A percentile compares a stretch with the other conserved stretches of the same genome.
phyloP scores from a whole-genome alignment of 2,888 invertebrate genomes.

The Ennomos erosarius region DNA sequence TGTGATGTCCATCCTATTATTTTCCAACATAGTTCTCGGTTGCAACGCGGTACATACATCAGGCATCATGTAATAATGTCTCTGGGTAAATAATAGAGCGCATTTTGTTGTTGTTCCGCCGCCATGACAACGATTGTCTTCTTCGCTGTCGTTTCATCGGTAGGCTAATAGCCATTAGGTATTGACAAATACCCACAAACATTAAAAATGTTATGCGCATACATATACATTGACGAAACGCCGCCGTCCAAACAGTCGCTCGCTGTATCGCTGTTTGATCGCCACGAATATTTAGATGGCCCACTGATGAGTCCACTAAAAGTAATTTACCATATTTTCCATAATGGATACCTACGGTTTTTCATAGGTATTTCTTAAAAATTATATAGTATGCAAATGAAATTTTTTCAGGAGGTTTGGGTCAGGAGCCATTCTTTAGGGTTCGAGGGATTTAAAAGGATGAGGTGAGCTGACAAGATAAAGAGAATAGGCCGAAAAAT shows the following conservation, averaged over 20 bases:
- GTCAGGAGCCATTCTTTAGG: not conserved
- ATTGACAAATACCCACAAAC: constrained; percentile 74
- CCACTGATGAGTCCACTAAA: constrained; percentile 56
- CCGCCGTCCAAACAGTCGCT: constrained; percentile 58
- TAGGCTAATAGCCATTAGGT: constrained; percentile 74
- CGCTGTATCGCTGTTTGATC: constrained; percentile 65
- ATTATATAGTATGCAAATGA: constrained; percentile 2
- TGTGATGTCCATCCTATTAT: not conserved
- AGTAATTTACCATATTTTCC: constrained; percentile 48
- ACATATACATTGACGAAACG: constrained; percentile 52
- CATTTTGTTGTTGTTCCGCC: constrained; percentile 72
- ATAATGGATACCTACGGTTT: constrained; percentile 23
- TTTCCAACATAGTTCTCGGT: constrained; percentile 14
- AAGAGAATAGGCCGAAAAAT: not conserved
- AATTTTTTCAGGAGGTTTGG: not conserved
- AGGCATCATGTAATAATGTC: constrained; percentile 28
- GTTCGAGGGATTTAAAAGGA: not conserved
- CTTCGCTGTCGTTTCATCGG: constrained; percentile 67
- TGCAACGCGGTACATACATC: constrained; percentile 20
- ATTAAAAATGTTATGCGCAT: constrained; percentile 46
- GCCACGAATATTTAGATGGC: constrained; percentile 58
- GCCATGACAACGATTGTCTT: constrained; percentile 76
- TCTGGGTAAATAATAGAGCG: constrained; percentile 42
- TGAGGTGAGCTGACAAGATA: not conserved
- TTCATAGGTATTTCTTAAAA: constrained; percentile 29